These are phyloP conservation scores for Thelaira solivaga DNA, from an alignment of 2,888 invertebrate species.

Conservation along the genomic window DNA sequence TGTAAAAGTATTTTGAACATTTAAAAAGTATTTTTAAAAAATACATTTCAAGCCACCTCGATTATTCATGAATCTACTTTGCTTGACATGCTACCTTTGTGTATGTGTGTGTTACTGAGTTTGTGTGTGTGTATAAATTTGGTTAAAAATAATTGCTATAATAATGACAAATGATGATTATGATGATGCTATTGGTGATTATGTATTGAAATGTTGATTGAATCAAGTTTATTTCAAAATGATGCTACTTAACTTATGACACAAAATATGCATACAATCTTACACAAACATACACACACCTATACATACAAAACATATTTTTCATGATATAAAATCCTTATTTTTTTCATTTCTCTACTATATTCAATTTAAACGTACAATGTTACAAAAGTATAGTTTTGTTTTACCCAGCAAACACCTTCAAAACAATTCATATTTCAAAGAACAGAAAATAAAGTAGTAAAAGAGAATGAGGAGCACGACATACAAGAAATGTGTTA, in stretches of 20 bases:
- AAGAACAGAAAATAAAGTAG: no score
- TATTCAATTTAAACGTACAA: constrained; percentile 40
- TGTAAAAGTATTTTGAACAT: no score
- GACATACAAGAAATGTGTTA: no score
- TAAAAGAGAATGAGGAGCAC: no score
- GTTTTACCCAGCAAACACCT: constrained; percentile 9
- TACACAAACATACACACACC: no score
- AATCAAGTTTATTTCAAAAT: constrained; percentile 78
- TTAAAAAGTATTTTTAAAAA: no score
- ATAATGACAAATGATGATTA: constrained; percentile 13
- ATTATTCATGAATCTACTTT: not conserved
- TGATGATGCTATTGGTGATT: constrained; percentile 55
- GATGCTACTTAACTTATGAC: constrained; percentile 74
- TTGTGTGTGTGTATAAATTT: not conserved
- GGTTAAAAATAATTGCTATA: no score
- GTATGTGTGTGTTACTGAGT: not conserved
- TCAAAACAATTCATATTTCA: no score
- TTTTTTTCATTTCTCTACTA: not conserved
- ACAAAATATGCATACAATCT: constrained; percentile 39
- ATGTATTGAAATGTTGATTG: constrained; percentile 68
- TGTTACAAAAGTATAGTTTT: constrained; percentile 3
- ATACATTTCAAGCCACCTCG: no score
- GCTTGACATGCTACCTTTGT: not conserved
- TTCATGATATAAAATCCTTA: not conserved
- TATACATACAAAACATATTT: constrained; percentile 5